Evolutionary conservation across 1,140 invertebrate genomes (phyloP).

Genomic region (Euura saliciscinereae): DNA sequence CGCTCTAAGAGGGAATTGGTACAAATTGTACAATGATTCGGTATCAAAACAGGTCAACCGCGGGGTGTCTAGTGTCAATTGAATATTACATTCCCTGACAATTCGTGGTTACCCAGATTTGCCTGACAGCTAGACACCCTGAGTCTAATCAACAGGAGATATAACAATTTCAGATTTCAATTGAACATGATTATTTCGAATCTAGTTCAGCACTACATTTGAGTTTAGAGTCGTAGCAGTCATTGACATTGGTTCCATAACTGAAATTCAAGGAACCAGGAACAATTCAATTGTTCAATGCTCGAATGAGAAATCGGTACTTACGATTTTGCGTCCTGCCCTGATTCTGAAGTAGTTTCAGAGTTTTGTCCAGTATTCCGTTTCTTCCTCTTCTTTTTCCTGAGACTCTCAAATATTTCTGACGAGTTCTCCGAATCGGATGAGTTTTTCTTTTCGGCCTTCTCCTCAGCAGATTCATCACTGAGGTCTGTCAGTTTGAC

Average conservation of each 20-base stretch:
- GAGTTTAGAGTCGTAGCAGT: too few species aligned
- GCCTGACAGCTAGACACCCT: too few species aligned
- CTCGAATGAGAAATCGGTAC: too few species aligned
- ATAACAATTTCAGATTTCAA: too few species aligned
- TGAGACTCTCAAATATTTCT: slow-evolving; percentile 5
- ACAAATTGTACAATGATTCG: slow-evolving; percentile 12
- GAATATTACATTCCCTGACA: too few species aligned
- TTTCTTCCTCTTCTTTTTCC: slow-evolving; percentile 32
- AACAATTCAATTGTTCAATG: too few species aligned
- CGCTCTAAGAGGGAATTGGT: slow-evolving; percentile 29
- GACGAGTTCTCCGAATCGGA: slow-evolving; percentile 20
- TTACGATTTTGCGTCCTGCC: slow-evolving; percentile 35
- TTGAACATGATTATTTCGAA: too few species aligned
- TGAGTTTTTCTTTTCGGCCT: slow-evolving; percentile 19
- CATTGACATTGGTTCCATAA: too few species aligned
- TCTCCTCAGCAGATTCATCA: slow-evolving; percentile 24
- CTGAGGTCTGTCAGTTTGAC: slow-evolving; percentile 24
- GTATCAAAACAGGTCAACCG: not conserved
- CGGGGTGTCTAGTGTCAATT: not conserved
- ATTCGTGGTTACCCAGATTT: too few species aligned
- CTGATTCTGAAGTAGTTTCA: slow-evolving; percentile 42
- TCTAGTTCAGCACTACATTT: too few species aligned
- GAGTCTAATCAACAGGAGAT: too few species aligned
- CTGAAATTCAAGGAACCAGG: too few species aligned
- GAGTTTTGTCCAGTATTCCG: slow-evolving; percentile 38